phyloP scores from a whole-genome alignment of 2,113 vertebrate species.

The Python bivittatus region DNA sequence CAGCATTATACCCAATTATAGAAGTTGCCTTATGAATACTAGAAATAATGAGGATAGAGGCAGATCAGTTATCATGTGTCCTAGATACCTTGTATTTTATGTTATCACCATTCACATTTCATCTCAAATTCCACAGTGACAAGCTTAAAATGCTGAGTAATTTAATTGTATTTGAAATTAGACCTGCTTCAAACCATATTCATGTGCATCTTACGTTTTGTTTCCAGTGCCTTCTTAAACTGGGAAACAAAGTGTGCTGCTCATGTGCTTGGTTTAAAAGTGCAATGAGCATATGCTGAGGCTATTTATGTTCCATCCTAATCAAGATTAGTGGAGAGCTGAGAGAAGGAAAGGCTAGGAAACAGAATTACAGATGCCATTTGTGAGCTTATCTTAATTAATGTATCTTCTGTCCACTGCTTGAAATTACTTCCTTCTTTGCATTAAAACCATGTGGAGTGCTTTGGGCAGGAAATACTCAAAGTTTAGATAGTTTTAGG shows the following conservation, averaged over 20 bases:
- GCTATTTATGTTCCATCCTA: conserved; percentile 46
- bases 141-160: conserved; percentile 47
- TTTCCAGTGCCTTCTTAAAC: conserved; percentile 52
- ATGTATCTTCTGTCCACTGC: conserved; percentile 1
- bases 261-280: conserved; percentile 41
- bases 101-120: conserved; percentile 26
- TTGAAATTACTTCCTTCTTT: conserved; percentile 11
- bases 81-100: background rate
- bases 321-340: background rate
- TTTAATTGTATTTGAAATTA: conserved; percentile 46
- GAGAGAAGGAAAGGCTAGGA: conserved; percentile 16
- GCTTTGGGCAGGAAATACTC: accelerated
- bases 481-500: background rate
- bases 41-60: background rate
- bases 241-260: background rate
- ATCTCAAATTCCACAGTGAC: conserved; percentile 15
- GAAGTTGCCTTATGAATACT: background rate
- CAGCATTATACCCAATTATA: accelerated
- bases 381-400: conserved; percentile 38
- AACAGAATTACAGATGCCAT: conserved; percentile 22
- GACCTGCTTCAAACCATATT: conserved; percentile 57
- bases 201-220: conserved; percentile 54
- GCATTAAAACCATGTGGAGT: background rate
- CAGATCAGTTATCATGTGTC: background rate
- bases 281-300: conserved; percentile 39